phyloP scores from a whole-genome alignment of 2,888 invertebrate genomes.

The Phytoseiulus persimilis region DNA sequence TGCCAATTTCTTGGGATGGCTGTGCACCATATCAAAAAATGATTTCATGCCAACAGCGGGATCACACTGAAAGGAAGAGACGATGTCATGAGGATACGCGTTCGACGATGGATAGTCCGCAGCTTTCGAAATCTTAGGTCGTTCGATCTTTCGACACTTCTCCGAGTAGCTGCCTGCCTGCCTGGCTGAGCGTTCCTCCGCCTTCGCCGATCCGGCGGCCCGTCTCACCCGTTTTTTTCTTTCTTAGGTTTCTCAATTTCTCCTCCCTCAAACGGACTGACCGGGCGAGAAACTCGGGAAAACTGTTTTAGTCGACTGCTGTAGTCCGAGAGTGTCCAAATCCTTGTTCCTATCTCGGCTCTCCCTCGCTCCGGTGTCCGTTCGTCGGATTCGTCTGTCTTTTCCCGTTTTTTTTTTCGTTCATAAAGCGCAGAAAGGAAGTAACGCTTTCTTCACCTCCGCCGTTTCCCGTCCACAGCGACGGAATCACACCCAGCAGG shows the following conservation, averaged over 20 bases:
- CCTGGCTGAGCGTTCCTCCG: no score
- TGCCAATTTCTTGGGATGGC: slow-evolving; percentile 68
- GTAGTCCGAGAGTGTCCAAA: not conserved
- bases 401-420: not conserved
- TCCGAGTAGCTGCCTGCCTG: no score
- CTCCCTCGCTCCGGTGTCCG: not conserved
- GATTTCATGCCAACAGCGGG: slow-evolving; percentile 88
- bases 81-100: slow-evolving; percentile 37
- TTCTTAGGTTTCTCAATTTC: not conserved
- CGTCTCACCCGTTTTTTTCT: not conserved
- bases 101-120: not conserved
- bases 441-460: not conserved
- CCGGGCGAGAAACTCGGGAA: not conserved
- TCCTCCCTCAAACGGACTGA: not conserved
- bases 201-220: not conserved
- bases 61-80: slow-evolving; percentile 64
- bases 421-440: not conserved
- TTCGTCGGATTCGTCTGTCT: not conserved
- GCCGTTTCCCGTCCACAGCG: not conserved
- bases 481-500: not conserved
- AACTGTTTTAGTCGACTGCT: not conserved
- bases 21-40: slow-evolving; percentile 93
- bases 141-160: no score
- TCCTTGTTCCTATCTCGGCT: not conserved
- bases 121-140: no score